phyloP scores from a whole-genome alignment of 2,888 invertebrate species.

The Yponomeuta cagnagella region DNA sequence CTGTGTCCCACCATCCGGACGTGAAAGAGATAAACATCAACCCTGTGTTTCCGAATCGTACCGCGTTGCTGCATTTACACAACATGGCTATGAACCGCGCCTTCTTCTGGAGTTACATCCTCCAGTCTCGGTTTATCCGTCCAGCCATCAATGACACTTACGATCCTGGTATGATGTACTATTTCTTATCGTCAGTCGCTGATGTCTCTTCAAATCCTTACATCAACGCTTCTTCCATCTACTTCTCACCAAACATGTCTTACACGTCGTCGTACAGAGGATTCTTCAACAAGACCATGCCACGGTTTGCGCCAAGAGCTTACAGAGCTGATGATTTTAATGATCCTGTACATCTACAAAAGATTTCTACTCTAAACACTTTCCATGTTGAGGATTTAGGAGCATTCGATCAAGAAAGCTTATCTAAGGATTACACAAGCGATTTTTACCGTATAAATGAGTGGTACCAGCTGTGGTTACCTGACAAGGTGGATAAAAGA shows the following conservation, averaged over 20 bases:
- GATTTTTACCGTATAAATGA: constrained; percentile 94
- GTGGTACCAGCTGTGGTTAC: constrained; percentile 95
- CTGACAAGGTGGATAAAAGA: constrained; percentile 86
- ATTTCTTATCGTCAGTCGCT: constrained; percentile 94
- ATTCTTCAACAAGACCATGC: constrained; percentile 97
- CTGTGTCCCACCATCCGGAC: constrained; percentile 93
- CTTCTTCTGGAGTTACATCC: constrained; percentile 96
- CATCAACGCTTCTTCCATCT: constrained; percentile 94
- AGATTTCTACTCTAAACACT: constrained; percentile 96
- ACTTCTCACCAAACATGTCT: constrained; percentile 95
- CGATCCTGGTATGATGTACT: constrained; percentile 99
- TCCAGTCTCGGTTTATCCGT: constrained; percentile 91
- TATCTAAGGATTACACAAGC: constrained; percentile 91
- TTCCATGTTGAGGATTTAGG: constrained; percentile 91
- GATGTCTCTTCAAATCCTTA: constrained; percentile 95
- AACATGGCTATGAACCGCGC: constrained; percentile 97
- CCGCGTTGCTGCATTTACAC: constrained; percentile 93
- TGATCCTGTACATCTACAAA: constrained; percentile 94
- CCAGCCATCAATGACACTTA: constrained; percentile 94
- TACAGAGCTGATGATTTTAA: constrained; percentile 94
- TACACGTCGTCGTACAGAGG: constrained; percentile 96
- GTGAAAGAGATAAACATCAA: constrained; percentile 96
- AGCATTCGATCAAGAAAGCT: constrained; percentile 85
- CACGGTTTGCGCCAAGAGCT: constrained; percentile 94
- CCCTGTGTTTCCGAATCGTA: constrained; percentile 95